A percentile compares a stretch with the other conserved stretches of the same genome.
These are phyloP conservation scores for Capromys pilorides DNA, from an alignment of 2,797 vertebrate species.

Conservation along the genomic window DNA sequence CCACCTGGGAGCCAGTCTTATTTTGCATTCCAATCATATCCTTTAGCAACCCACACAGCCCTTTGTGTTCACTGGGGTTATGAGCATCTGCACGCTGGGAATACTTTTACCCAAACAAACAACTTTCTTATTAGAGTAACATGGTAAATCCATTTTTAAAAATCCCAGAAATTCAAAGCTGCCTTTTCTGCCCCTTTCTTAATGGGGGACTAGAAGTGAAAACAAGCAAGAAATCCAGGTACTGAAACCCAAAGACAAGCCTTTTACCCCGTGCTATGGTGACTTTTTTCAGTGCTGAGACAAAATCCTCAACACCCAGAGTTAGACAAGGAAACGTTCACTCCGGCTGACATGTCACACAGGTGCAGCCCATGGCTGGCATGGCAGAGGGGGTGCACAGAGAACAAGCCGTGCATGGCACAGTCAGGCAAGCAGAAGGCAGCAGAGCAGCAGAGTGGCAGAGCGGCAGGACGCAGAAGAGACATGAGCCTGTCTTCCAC, in stretches of 20 bases:
- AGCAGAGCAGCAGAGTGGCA: not conserved
- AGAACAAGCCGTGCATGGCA: not conserved
- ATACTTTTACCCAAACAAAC: not conserved
- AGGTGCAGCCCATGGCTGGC: not conserved
- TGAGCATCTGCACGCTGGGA: not conserved
- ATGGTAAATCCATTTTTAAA: not conserved
- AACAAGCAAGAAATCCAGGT: not conserved
- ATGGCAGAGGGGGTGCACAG: not conserved
- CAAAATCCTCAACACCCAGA: not conserved
- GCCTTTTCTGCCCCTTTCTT: not conserved
- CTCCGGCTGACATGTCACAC: not conserved
- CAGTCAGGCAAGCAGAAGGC: not conserved
- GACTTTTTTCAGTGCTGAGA: not conserved
- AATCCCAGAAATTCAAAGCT: slow-evolving; percentile 14
- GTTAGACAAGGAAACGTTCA: not conserved
- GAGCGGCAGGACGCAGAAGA: not conserved
- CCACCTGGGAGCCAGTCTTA: not conserved
- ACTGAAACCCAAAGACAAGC: not conserved
- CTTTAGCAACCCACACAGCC: not conserved
- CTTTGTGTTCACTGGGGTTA: not conserved
- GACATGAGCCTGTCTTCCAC: not conserved
- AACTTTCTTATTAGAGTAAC: not conserved
- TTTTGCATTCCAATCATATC: not conserved
- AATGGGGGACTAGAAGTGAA: not conserved
- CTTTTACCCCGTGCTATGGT: not conserved